Base-by-base conservation (phyloP, 1,140 invertebrate species). In the Papilio polyxenes region DNA sequence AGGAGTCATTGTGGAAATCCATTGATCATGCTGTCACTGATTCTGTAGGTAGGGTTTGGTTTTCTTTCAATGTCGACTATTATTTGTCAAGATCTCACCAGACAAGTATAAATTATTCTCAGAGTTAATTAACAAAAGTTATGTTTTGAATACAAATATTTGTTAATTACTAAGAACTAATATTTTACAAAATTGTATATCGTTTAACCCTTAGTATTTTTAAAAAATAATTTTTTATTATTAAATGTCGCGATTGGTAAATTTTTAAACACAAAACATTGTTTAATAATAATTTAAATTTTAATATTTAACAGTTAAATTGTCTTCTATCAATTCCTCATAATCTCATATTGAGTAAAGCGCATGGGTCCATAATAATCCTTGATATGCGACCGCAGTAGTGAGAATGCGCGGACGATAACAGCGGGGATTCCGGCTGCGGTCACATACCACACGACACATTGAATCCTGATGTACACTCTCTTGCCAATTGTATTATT, bases 31-130 rank as follows among this genome's bases (percentile, higher is more conserved):
- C 62, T 80, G 62, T 65, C 78, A 80, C 62, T 80, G 20, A 44
- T 49, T 80, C 5, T 80, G 62, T 80, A 69, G 62, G 76, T 65
- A 31, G 77, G 59, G 59, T 65, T 59, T n/a, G 77, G 78, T 80
- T 80, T 80, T 65, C 78, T 65, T 69, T 59, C 59, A 69, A 44
- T 79, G 76, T 31, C 76, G 31, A 79, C 76, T n/a, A 79, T 69
- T 80, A 49, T 62, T 69, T 80, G 78, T 69, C 78, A 59, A 69
- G 59, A 80, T 49, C 78, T 69, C 37, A 44, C 40, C 9, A 62
- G 40, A 80, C 78, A 80, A 80, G 59, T 59, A 80, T 65, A 65
- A 80, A 80, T 80, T 69, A 59, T 80, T 78, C 49, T 77, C 13
- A 53, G 31, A 72, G 65, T 72, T 72, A 72, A 37, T 72, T 37